phyloP scores from a whole-genome alignment of 2,113 vertebrate genomes.

The Atherinomorus stipes region DNA sequence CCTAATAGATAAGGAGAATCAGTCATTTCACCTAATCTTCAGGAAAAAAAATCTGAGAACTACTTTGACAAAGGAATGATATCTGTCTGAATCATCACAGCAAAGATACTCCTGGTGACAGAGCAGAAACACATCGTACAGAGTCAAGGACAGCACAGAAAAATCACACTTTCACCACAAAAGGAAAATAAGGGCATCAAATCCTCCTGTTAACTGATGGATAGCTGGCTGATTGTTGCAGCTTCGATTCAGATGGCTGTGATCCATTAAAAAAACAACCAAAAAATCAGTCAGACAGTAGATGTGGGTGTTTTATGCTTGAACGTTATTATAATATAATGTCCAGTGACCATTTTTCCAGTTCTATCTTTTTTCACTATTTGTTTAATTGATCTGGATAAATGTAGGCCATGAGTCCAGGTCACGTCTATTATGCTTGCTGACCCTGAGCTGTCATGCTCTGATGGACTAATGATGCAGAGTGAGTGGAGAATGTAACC shows the following conservation, averaged over 20 bases:
- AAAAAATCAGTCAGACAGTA: background rate
- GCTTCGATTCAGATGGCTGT: background rate
- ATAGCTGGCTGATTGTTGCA: background rate
- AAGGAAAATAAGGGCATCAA: background rate
- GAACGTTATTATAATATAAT: too few species aligned
- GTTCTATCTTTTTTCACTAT: slow-evolving; percentile 1
- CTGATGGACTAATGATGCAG: slow-evolving; percentile 1
- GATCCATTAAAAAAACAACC: background rate
- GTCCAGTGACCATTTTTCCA: background rate
- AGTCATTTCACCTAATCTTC: too few species aligned
- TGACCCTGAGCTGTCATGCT: slow-evolving; percentile 12
- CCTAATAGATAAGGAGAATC: too few species aligned
- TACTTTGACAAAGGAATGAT: too few species aligned
- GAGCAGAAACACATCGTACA: too few species aligned
- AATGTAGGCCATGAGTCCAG: slow-evolving; percentile 11
- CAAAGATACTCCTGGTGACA: too few species aligned
- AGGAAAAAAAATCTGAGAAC: too few species aligned
- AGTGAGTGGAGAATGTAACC: background rate
- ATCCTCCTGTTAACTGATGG: background rate
- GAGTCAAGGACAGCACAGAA: too few species aligned
- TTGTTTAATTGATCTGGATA: slow-evolving; percentile 23
- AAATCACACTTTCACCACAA: background rate
- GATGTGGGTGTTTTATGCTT: background rate
- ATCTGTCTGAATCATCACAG: too few species aligned
- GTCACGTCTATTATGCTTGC: background rate